Evolutionary conservation across 2,797 vertebrate genomes (phyloP).

Genomic region (Adrianichthys oophorus): DNA sequence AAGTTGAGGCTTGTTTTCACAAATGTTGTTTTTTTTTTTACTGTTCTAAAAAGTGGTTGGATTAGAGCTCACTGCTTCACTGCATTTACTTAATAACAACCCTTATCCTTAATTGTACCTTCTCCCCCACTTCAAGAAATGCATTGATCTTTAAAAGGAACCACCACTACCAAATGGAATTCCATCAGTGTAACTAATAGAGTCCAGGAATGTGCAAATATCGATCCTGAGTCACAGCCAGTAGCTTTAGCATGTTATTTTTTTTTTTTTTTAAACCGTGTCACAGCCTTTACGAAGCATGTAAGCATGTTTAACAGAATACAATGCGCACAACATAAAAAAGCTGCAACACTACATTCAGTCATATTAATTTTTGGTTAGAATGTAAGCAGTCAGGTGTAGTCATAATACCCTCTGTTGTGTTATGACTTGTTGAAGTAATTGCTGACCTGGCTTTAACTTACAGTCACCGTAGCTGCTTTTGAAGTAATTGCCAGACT

Average conservation of each 20-base stretch:
- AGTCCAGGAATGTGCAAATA: constrained; percentile 38
- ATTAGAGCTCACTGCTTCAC: constrained; percentile 37
- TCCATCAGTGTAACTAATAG: constrained; percentile 48
- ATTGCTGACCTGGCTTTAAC: too few relatives aligned
- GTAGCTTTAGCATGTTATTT: constrained; percentile 5
- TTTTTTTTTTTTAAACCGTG: neutral
- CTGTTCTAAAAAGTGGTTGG: constrained; percentile 22
- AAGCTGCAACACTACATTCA: too few relatives aligned
- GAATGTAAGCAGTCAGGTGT: too few relatives aligned
- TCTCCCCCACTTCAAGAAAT: constrained; percentile 32
- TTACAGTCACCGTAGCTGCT: too few relatives aligned
- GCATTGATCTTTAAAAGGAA: constrained; percentile 38
- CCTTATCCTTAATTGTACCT: constrained; percentile 34
- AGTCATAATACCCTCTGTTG: too few relatives aligned
- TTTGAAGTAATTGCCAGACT: too few relatives aligned
- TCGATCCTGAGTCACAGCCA: constrained; percentile 28
- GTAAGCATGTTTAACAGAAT: too few relatives aligned
- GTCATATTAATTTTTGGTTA: too few relatives aligned
- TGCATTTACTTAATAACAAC: constrained; percentile 51
- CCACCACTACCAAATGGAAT: constrained; percentile 31
- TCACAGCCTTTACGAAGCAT: constrained; percentile 3
- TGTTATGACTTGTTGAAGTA: too few relatives aligned
- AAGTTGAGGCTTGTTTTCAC: neutral
- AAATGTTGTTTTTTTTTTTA: constrained; percentile 19
- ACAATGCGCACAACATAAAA: too few relatives aligned